phyloP scores from a whole-genome alignment of 2,113 vertebrate genomes.

The Pygoscelis antarcticus region DNA sequence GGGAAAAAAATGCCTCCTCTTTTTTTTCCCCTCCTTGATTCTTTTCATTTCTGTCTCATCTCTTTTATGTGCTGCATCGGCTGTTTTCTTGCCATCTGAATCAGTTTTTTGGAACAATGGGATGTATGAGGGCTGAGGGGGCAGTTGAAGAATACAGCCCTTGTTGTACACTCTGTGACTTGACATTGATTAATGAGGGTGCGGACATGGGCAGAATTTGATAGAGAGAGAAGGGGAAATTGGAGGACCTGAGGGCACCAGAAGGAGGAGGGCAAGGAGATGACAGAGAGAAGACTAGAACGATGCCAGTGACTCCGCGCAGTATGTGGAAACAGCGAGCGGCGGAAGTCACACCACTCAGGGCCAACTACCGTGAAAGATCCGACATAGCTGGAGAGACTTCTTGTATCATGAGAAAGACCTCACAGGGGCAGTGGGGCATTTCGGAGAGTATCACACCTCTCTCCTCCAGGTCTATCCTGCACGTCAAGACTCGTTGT shows the following conservation, averaged over 20 bases:
- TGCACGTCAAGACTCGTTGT: fast-evolving
- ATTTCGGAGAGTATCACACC: not conserved
- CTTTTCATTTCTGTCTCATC: conserved; percentile 87
- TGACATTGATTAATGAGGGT: conserved; percentile 94
- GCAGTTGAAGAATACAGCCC: conserved; percentile 85
- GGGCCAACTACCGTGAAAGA: not conserved
- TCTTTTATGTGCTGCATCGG: conserved; percentile 90
- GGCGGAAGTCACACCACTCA: not conserved
- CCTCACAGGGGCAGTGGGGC: fast-evolving
- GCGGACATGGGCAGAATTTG: conserved; percentile 88
- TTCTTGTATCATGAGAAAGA: fast-evolving
- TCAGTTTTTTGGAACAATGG: conserved; percentile 86
- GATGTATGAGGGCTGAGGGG: conserved; percentile 86
- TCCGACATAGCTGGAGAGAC: fast-evolving
- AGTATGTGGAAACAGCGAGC: not conserved
- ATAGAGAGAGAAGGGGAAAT: conserved; percentile 80
- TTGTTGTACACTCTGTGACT: conserved; percentile 82
- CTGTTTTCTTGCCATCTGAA: conserved; percentile 90
- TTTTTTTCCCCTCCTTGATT: conserved; percentile 74
- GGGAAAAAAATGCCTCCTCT: conserved; percentile 82
- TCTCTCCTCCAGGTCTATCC: not conserved
- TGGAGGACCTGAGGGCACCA: conserved; percentile 82
- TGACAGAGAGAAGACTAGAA: conserved; percentile 52
- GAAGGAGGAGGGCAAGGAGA: conserved; percentile 79
- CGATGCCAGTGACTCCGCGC: conserved; percentile 18